These are phyloP conservation scores for Sebastes oblongus DNA, from an alignment of 2,797 vertebrate species.

Conservation along the genomic window DNA sequence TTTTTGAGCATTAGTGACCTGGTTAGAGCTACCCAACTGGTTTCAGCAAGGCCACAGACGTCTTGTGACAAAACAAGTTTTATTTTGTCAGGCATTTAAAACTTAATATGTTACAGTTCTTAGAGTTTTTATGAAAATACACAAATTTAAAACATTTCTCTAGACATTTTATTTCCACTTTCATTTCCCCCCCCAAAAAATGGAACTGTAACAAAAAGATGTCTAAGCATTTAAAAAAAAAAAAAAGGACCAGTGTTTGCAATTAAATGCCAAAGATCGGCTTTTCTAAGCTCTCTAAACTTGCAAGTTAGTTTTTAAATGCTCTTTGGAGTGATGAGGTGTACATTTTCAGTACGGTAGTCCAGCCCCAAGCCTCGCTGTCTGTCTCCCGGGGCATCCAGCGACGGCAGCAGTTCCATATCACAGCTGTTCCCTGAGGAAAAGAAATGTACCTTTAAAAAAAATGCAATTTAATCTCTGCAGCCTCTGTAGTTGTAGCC, in stretches of 20 bases:
- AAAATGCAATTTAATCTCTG: background rate
- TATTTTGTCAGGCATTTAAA: background rate
- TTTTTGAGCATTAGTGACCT: too few species aligned
- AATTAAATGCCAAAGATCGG: background rate
- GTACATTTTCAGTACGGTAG: slow-evolving; percentile 57
- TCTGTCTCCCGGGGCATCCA: slow-evolving; percentile 41
- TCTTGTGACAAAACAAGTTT: background rate
- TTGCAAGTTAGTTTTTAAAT: slow-evolving; percentile 4
- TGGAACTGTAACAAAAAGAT: background rate
- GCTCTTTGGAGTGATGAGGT: slow-evolving; percentile 66
- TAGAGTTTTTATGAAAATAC: background rate
- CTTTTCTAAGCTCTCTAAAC: background rate
- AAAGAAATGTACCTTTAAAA: background rate
- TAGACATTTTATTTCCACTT: background rate
- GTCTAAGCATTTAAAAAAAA: background rate
- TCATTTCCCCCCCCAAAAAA: background rate
- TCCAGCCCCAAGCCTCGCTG: slow-evolving; percentile 60
- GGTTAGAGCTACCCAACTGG: background rate
- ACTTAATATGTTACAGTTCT: background rate
- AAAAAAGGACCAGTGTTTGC: background rate
- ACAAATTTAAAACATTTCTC: background rate
- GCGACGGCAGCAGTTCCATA: slow-evolving; percentile 55
- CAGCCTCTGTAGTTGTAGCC: background rate
- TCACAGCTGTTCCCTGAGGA: slow-evolving; percentile 63
- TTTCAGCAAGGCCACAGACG: background rate